Base-by-base conservation (phyloP, 2,888 invertebrate genomes). In the Sarcophaga carnaria region DNA sequence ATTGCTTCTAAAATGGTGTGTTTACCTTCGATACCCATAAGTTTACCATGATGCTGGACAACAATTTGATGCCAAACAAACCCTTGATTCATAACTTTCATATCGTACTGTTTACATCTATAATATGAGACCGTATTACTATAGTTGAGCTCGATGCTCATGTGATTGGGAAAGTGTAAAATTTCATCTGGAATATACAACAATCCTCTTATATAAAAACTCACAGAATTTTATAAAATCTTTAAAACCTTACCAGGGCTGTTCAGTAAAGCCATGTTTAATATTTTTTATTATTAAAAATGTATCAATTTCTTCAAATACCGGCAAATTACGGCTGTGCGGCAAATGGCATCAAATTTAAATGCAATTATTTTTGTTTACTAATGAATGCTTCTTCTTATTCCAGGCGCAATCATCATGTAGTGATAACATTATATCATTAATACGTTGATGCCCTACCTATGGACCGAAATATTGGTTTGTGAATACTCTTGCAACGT, bases 11-110 rank as follows among this genome's bases (percentile, higher is more conserved):
- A 54, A 0, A 92, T 90, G 6, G 90, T 12, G 22, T 90, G 79
- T 14, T 90, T 88, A 0, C 90, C 88, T 64, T 90, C 88, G 22
- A 88, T 63, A 5, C 87, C 91, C 10, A 88, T 80, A 0, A 90
- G 72, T 66, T 89, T 90, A 0, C 90, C 91, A 22, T 89, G 86
- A 78, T 93, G 93, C 54, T 91, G 88, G 4, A 92, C 90, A 3
- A 88, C 63, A 45, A 93, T 88, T 75, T 91, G 90, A 75, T 92
- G 91, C 93, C 93, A 93, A 3, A 90, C 89, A 47, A 88, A 90
- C 0, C 90, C 89, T 8, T 89, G 78, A 49, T 90, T 90, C 77
- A 91, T 91, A 0, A 89, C 74, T 5, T 89, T 86, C 0, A 82
- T 17, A 59, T 91, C 91, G 60, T 93, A 93, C 4, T 54, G 71